Evolutionary conservation across 1,140 invertebrate species (phyloP).

Genomic region (Zaprionus taronus): DNA sequence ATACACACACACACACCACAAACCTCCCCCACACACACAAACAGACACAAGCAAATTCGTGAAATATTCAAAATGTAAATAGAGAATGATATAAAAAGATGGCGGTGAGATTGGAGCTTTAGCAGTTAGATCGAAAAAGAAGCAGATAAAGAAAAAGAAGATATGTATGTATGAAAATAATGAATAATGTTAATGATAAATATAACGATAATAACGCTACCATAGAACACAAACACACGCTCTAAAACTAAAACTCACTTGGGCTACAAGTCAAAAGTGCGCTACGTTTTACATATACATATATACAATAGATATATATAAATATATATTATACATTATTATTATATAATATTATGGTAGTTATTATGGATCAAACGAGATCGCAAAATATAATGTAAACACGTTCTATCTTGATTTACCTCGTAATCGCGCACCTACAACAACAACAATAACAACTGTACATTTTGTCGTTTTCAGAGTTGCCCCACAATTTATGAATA

Average conservation of each 20-base stretch:
- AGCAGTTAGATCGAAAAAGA: constrained; percentile 22
- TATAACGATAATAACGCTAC: constrained; percentile 35
- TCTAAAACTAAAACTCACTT: constrained; percentile 53
- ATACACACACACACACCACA: background rate
- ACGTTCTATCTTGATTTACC: constrained; percentile 35
- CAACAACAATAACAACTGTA: constrained; percentile 36
- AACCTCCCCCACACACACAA: background rate
- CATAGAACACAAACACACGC: constrained; percentile 42
- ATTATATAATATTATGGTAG: constrained; percentile 32
- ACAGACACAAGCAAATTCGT: constrained; percentile 28
- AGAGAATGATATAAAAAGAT: constrained; percentile 30
- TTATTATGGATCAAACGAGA: constrained; percentile 37
- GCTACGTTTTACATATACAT: constrained; percentile 52
- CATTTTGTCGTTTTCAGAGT: constrained; percentile 39
- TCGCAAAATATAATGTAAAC: constrained; percentile 22
- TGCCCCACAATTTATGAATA: constrained; percentile 24
- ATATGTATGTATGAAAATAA: constrained; percentile 36
- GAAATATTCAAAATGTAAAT: constrained; percentile 63
- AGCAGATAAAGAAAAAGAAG: constrained; percentile 3
- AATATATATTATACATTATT: constrained; percentile 17
- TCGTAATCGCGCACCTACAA: constrained; percentile 36
- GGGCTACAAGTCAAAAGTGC: constrained; percentile 67
- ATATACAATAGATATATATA: constrained; percentile 28
- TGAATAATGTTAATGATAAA: constrained; percentile 31
- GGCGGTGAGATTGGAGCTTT: background rate